Base-by-base conservation (phyloP, 30 jellyfish, hydroid and myxozoan species). In the Aurelia aurita region DNA sequence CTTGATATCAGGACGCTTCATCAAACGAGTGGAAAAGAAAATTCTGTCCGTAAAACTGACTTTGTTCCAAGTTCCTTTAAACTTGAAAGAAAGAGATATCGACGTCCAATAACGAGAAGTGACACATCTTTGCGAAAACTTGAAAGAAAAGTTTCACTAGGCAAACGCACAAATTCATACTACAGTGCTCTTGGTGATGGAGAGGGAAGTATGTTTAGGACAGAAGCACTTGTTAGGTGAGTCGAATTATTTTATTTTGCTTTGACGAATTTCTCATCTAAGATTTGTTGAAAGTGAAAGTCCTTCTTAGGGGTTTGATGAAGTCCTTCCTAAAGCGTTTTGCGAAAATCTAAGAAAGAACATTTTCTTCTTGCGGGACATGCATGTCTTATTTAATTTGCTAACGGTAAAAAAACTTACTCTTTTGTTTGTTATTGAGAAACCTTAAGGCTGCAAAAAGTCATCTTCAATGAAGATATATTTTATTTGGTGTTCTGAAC, bases 61-160 rank as follows among this genome's bases (percentile, higher is more conserved):
- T 25, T 39, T 39, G 79, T 34, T 23, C 58, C 79, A 26, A 34
- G 59, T 13, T 53, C 85, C 26, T 46, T 27, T 15, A 51, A 29
- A 8, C 63, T 77, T 39, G 79, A 77, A n/a, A 62, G 88, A 26
- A 77, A 44, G 31, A 60, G 63, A 51, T 58, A 66, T 18, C 46
- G 59, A n/a, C 62, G 79, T 14, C 69, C 53, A 19, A 43, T 79
- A 18, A 44, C 58, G 13, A 77, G 71, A 39, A 77, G 88, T 77
- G 88, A 77, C 23, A 31, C 88, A 58, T 28, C 88, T 20, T 46
- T 77, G 34, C 21, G 69, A 29, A 67, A 60, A 35, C 35, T 59
- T 14, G 71, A 25, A 11, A 62, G 28, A 18, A 60, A 59, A 1
- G 27, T 18, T 19, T 43, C 69, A 8, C 60, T 11, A 9, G 12